A percentile compares a stretch with the other conserved stretches of the same genome.
Evolutionary conservation across 2,113 vertebrate genomes (phyloP).

Genomic region (Tragelaphus strepsiceros): DNA sequence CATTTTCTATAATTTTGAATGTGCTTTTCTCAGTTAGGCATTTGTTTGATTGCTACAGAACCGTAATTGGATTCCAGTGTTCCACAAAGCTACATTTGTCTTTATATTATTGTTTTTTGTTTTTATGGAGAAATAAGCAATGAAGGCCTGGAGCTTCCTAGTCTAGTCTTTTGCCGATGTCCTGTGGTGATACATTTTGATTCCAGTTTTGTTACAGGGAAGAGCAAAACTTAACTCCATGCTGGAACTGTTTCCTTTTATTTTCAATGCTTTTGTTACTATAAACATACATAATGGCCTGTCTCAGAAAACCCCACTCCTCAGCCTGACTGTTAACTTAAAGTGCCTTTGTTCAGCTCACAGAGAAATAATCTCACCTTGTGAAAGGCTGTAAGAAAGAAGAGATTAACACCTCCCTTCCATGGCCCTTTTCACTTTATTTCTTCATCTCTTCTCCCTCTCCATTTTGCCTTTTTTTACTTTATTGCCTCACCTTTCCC

Average conservation of each 20-base stretch:
- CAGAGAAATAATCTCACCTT: not conserved
- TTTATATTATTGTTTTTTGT: not conserved
- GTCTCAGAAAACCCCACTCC: not conserved
- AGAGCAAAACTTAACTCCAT: not conserved
- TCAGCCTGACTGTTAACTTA: not conserved
- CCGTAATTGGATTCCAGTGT: not conserved
- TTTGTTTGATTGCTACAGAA: not conserved
- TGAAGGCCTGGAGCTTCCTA: not conserved
- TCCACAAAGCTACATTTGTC: not conserved
- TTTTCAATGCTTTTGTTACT: not conserved
- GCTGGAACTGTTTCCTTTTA: not conserved
- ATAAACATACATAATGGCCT: not conserved
- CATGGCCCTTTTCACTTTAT: not conserved
- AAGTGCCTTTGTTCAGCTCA: not conserved
- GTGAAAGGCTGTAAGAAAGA: not conserved
- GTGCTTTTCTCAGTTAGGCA: not conserved
- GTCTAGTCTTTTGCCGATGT: not conserved
- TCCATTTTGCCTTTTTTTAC: not conserved
- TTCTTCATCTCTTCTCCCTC: not conserved
- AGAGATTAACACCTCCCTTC: not conserved
- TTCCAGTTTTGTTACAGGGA: not conserved
- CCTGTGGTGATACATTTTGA: not conserved
- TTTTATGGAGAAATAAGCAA: not conserved
- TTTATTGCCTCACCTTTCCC: not conserved
- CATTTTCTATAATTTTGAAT: not conserved